phyloP scores from a whole-genome alignment of 2,113 vertebrate genomes.

The Corythoichthys intestinalis region DNA sequence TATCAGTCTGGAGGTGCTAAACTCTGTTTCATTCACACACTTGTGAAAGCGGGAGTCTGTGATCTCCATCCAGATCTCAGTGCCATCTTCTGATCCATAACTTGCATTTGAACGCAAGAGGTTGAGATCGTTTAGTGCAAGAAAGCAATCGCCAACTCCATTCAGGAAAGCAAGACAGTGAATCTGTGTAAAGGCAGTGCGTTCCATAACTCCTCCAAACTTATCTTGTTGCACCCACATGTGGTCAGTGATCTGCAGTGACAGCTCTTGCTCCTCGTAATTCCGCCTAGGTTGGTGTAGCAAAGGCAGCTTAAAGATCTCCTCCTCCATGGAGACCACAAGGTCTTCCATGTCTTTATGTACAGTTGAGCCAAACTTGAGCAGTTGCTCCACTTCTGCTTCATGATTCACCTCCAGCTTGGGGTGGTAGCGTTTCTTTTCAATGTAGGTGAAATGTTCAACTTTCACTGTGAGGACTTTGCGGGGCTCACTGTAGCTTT shows the following conservation, averaged over 20 bases:
- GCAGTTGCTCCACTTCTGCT: conserved; percentile 84
- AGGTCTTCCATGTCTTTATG: conserved; percentile 84
- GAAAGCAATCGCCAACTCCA: conserved; percentile 79
- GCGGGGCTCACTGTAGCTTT: conserved; percentile 82
- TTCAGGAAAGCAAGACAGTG: conserved; percentile 89
- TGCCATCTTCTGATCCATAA: conserved; percentile 78
- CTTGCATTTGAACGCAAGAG: conserved; percentile 74
- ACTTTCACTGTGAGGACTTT: conserved; percentile 92
- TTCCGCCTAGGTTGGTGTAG: conserved; percentile 72
- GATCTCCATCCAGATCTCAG: conserved; percentile 81
- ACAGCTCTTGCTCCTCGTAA: conserved; percentile 90
- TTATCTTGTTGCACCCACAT: conserved; percentile 86
- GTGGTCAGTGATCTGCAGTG: conserved; percentile 85
- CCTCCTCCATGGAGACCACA: conserved; percentile 81
- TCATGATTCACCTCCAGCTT: conserved; percentile 85
- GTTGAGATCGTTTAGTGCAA: conserved; percentile 86
- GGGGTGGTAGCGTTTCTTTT: conserved; percentile 87
- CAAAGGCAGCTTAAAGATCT: conserved; percentile 78
- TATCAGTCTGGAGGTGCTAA: conserved; percentile 77
- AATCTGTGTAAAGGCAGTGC: conserved; percentile 78
- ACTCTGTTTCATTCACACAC: conserved; percentile 81
- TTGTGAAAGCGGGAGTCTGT: conserved; percentile 80
- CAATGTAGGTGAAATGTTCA: conserved; percentile 83
- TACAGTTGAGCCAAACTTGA: conserved; percentile 88
- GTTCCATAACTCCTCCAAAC: conserved; percentile 75